Conservation (phyloP, 2,888 invertebrate species). For the Unio delphinus region DNA sequence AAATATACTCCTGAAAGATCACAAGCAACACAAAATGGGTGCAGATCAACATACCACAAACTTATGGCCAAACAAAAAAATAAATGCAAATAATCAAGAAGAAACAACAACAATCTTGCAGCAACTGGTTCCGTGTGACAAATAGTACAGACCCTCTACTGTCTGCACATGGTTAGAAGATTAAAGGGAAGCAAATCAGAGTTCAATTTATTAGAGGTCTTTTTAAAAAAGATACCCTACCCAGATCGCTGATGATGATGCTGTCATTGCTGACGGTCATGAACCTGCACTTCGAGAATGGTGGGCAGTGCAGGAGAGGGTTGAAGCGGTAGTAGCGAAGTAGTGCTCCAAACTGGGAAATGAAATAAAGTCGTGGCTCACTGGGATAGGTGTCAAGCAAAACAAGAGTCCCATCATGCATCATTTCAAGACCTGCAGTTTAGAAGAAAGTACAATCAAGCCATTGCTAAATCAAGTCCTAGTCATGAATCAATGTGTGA, state of each 20-base stretch:
- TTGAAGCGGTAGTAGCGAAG: conserved; percentile 20
- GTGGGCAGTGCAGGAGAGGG: conserved; percentile 22
- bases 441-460: background rate
- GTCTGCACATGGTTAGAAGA: no score
- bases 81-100: no score
- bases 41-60: no score
- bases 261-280: conserved; percentile 42
- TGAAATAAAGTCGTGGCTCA: conserved; percentile 34
- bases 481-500: no score
- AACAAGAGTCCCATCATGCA: conserved; percentile 36
- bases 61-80: no score
- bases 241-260: conserved; percentile 59
- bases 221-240: conserved; percentile 22
- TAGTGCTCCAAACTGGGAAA: conserved; percentile 37
- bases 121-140: no score
- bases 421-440: conserved; percentile 50
- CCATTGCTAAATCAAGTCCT: no score
- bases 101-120: no score
- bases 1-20: no score
- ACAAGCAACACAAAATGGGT: no score
- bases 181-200: no score
- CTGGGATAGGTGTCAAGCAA: conserved; percentile 45
- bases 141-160: no score
- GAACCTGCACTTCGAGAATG: conserved; percentile 52
- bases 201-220: background rate